A percentile compares a stretch with the other conserved stretches of the same genome.
phyloP scores from a whole-genome alignment of 2,113 vertebrate genomes.

The Bos indicus region DNA sequence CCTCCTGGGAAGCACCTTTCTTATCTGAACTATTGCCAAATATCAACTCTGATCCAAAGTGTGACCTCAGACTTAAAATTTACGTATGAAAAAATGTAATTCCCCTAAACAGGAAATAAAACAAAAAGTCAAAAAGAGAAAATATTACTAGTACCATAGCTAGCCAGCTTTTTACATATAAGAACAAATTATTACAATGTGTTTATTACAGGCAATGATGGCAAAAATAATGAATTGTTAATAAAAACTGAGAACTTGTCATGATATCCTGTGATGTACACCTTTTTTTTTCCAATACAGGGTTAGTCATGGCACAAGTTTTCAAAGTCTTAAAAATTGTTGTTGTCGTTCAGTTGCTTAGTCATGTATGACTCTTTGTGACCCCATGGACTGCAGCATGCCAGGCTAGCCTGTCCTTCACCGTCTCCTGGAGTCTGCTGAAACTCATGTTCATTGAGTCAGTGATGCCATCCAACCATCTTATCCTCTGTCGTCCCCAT shows the following conservation, averaged over 20 bases:
- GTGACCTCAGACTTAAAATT: background rate
- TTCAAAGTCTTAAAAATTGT: background rate
- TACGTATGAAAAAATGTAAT: background rate
- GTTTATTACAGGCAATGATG: background rate
- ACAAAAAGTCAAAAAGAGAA: background rate
- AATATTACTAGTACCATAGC: background rate
- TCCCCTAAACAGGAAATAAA: background rate
- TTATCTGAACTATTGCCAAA: background rate
- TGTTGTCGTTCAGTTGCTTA: background rate
- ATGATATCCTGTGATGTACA: constrained; percentile 46
- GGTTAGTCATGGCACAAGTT: constrained; percentile 3
- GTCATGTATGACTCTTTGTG: background rate
- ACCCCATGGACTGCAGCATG: background rate
- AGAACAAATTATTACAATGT: constrained; percentile 22
- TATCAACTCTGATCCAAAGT: background rate
- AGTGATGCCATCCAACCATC: background rate
- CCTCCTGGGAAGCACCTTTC: background rate
- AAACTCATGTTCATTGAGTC: background rate
- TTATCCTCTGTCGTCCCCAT: background rate
- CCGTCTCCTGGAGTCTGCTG: background rate
- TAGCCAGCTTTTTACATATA: constrained; percentile 31
- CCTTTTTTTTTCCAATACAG: constrained; percentile 53
- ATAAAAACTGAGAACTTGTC: constrained; percentile 46
- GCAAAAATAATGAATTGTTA: constrained; percentile 37
- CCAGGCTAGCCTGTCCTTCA: background rate